Conservation (phyloP, 2,888 invertebrate species). For the Ennomos erosarius region DNA sequence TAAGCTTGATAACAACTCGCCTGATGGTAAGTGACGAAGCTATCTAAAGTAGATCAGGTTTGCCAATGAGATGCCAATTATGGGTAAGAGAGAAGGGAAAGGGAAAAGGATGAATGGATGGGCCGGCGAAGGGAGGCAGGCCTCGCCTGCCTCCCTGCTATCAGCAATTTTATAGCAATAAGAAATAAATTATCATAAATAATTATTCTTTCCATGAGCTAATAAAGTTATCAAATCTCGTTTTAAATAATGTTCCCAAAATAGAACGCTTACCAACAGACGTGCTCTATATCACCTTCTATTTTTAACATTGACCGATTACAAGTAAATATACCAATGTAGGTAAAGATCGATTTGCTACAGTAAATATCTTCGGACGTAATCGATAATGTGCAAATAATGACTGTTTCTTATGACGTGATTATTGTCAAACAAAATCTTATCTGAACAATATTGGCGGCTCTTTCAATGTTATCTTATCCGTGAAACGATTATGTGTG, state of each 20-base stretch:
- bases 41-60: too few species aligned
- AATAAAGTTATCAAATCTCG: too few species aligned
- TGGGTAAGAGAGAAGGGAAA: too few species aligned
- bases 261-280: conserved; percentile 16
- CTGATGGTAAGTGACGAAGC: too few species aligned
- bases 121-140: too few species aligned
- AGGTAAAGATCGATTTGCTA: conserved; percentile 45
- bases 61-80: too few species aligned
- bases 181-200: too few species aligned
- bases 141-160: too few species aligned
- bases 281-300: conserved; percentile 13
- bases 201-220: too few species aligned
- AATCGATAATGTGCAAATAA: conserved; percentile 49
- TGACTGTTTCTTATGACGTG: conserved; percentile 44
- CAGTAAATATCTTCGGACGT: conserved; percentile 37
- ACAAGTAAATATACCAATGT: conserved; percentile 24
- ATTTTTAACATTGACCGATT: conserved; percentile 27
- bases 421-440: conserved; percentile 44
- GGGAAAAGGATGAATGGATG: too few species aligned
- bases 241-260: not conserved
- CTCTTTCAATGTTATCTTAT: conserved; percentile 13
- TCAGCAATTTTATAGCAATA: too few species aligned
- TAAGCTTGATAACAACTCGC: too few species aligned
- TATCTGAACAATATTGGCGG: conserved; percentile 21
- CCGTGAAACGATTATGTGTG: not conserved